These are phyloP conservation scores for Pocillopora grandis DNA, from an alignment of 92 coral and sea anemone genomes.

Conservation along the genomic window DNA sequence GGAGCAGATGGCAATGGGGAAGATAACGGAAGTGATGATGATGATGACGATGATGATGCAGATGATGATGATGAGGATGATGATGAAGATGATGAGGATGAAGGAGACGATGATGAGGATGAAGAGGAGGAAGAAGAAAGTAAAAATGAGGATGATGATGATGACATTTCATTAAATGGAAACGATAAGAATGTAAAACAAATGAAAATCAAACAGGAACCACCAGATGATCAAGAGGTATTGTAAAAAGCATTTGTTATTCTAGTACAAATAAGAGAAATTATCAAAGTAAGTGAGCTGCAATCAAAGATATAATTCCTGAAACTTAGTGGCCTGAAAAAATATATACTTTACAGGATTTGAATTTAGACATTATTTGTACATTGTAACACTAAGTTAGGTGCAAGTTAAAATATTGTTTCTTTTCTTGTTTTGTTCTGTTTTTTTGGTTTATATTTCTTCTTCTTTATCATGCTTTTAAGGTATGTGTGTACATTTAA, in stretches of 20 bases:
- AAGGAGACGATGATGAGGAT: slow-evolving; percentile 80
- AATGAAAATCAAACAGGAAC: slow-evolving; percentile 32
- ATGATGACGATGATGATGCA: slow-evolving; percentile 89
- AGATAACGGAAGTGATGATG: slow-evolving; percentile 86
- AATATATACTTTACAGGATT: too few species aligned
- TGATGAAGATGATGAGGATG: slow-evolving; percentile 87
- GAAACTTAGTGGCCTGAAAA: too few species aligned
- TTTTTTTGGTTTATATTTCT: too few species aligned
- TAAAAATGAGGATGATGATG: slow-evolving; percentile 70
- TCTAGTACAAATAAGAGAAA: neutral
- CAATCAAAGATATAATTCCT: too few species aligned
- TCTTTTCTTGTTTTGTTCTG: too few species aligned
- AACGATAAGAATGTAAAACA: slow-evolving; percentile 54
- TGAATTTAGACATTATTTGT: too few species aligned
- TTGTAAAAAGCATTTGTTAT: neutral
- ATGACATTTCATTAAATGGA: slow-evolving; percentile 62
- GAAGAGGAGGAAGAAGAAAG: slow-evolving; percentile 73
- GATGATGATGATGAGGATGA: slow-evolving; percentile 89
- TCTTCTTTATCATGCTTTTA: too few species aligned
- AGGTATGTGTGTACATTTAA: too few species aligned
- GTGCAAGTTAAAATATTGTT: too few species aligned
- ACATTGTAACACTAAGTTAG: too few species aligned
- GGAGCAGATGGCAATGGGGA: slow-evolving; percentile 99
- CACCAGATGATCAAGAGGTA: slow-evolving; percentile 43
- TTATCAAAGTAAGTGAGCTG: too few species aligned